Conservation (phyloP, 64 coral and sea anemone genomes). For the Platygyra sinensis region DNA sequence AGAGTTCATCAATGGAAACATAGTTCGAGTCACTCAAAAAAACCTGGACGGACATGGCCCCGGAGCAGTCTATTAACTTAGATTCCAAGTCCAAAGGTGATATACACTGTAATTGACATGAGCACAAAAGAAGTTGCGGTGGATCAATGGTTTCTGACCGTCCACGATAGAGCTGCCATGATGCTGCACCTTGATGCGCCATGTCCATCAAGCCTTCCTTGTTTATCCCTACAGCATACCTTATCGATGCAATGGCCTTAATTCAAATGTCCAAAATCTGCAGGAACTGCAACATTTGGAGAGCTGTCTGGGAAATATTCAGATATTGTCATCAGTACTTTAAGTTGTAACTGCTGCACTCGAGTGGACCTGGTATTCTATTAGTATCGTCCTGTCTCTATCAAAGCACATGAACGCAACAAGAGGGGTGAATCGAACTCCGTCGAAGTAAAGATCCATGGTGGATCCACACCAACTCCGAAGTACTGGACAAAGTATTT, state of each 20-base stretch:
- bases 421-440: slow-evolving; percentile 62
- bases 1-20: too few species aligned
- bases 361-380: slow-evolving; percentile 64
- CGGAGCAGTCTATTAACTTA: too few species aligned
- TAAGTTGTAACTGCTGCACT: slow-evolving; percentile 16
- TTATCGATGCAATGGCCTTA: slow-evolving; percentile 82
- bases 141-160: slow-evolving; percentile 10
- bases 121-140: slow-evolving; percentile 15
- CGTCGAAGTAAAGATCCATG: slow-evolving; percentile 68
- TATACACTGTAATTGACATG: background rate
- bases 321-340: slow-evolving; percentile 25
- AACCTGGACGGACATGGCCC: too few species aligned
- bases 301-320: slow-evolving; percentile 60
- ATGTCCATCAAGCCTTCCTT: slow-evolving; percentile 31
- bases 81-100: too few species aligned
- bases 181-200: slow-evolving; percentile 18
- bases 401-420: slow-evolving; percentile 65
- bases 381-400: slow-evolving; percentile 54
- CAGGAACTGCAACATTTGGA: slow-evolving; percentile 67
- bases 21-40: too few species aligned
- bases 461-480: slow-evolving; percentile 63
- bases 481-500: slow-evolving; percentile 80
- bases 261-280: slow-evolving; percentile 70
- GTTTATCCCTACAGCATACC: slow-evolving; percentile 23
- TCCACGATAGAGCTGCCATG: slow-evolving; percentile 12